Percentiles rank a stretch among this genome's conserved stretches.
Evolutionary conservation across 2,797 vertebrate species (phyloP).

Genomic region (Coregonus sp.): DNA sequence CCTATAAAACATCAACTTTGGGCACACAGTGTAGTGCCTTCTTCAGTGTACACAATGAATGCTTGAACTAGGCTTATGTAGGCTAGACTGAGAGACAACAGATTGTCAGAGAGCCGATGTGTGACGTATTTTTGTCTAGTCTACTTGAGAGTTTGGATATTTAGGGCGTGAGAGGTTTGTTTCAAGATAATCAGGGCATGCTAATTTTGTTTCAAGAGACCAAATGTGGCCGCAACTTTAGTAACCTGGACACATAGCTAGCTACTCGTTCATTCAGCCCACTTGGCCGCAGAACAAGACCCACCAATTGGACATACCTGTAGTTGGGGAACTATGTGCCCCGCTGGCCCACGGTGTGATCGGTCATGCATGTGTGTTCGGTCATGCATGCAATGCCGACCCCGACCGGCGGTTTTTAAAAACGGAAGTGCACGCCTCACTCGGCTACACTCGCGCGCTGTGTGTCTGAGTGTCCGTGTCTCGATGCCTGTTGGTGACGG

Average conservation of each 20-base stretch:
- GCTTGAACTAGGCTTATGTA: too few species aligned
- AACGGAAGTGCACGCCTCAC: background rate
- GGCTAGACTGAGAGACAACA: background rate
- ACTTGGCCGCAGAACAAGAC: background rate
- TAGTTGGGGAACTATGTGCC: too few species aligned
- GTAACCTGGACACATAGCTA: background rate
- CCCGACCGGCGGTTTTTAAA: background rate
- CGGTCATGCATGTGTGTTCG: background rate
- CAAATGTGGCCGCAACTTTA: background rate
- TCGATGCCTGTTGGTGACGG: background rate
- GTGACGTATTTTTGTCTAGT: too few species aligned
- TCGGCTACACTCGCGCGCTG: constrained; percentile 18
- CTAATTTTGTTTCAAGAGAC: background rate
- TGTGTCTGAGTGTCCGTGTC: background rate
- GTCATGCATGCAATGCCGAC: background rate
- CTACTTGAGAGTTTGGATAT: background rate
- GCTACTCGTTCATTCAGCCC: background rate
- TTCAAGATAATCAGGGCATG: too few species aligned
- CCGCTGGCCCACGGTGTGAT: background rate
- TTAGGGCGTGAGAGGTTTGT: background rate
- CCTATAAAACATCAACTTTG: too few species aligned
- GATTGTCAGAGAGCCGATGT: background rate
- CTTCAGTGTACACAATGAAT: too few species aligned
- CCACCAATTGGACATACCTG: background rate
- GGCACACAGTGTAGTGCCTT: too few species aligned